These are phyloP conservation scores for Clostera curtula DNA, from an alignment of 2,888 invertebrate genomes.

Conservation along the genomic window DNA sequence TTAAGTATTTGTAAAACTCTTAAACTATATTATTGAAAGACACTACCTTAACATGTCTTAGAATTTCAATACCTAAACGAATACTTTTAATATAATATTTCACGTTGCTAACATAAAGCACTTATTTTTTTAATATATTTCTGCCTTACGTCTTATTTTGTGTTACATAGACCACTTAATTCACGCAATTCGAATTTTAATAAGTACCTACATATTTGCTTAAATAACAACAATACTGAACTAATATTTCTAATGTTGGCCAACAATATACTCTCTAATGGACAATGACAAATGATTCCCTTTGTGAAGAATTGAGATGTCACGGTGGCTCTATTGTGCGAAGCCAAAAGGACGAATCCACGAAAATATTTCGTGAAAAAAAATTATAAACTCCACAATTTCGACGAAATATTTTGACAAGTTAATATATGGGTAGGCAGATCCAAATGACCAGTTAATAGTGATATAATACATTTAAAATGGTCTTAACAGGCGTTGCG, in stretches of 20 bases:
- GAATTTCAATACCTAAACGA: too few relatives aligned
- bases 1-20: too few relatives aligned
- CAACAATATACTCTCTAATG: constrained; percentile 69
- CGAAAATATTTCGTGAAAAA: constrained; percentile 50
- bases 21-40: too few relatives aligned
- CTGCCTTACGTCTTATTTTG: too few relatives aligned
- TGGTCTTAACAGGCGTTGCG: too few relatives aligned
- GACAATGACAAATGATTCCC: constrained; percentile 70
- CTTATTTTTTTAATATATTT: too few relatives aligned
- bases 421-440: constrained; percentile 65
- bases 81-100: too few relatives aligned
- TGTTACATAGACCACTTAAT: too few relatives aligned
- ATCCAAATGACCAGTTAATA: constrained; percentile 61
- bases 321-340: constrained; percentile 47
- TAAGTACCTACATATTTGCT: constrained; percentile 6
- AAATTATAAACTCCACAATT: constrained; percentile 20
- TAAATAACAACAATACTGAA: constrained; percentile 21
- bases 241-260: constrained; percentile 51
- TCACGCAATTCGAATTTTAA: constrained; percentile 9
- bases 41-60: too few relatives aligned
- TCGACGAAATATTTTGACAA: constrained; percentile 71
- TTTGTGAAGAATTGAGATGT: constrained; percentile 66
- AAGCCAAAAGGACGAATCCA: constrained; percentile 61
- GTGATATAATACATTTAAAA: too few relatives aligned
- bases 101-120: too few relatives aligned